Conservation (phyloP, 2,113 vertebrate genomes). For the Trogon surrucura region DNA sequence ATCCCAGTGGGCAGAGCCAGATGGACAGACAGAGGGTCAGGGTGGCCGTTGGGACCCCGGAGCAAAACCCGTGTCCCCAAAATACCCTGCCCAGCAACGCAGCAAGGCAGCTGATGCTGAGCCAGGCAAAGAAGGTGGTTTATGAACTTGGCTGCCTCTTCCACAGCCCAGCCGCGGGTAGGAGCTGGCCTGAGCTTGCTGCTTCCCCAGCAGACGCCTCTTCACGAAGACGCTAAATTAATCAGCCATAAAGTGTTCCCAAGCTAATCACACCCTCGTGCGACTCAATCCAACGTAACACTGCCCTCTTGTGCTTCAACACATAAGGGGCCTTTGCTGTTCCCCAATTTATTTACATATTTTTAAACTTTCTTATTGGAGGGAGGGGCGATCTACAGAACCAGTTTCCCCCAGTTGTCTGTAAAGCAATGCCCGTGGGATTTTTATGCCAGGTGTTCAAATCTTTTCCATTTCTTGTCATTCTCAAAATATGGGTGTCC, state of each 20-base stretch:
- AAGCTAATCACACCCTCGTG: constrained; percentile 26
- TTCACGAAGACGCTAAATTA: not conserved
- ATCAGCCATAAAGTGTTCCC: not conserved
- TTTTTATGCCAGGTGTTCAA: not conserved
- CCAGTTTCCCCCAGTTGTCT: not conserved
- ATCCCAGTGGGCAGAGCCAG: not conserved
- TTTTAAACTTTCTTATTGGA: not conserved
- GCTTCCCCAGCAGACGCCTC: not conserved
- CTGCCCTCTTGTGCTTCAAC: constrained; percentile 79
- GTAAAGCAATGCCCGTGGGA: not conserved
- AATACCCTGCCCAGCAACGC: not conserved
- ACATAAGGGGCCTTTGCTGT: constrained; percentile 49
- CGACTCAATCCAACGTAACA: constrained; percentile 74
- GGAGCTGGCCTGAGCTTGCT: not conserved
- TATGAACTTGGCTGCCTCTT: not conserved
- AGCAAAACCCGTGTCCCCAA: not conserved
- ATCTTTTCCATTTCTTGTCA: not conserved
- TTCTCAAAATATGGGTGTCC: not conserved
- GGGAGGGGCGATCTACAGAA: not conserved
- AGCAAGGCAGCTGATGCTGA: not conserved
- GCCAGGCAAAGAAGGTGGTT: not conserved
- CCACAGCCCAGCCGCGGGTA: not conserved
- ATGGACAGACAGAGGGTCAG: not conserved
- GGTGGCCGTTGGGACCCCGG: not conserved
- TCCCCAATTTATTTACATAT: not conserved